Percentiles rank a stretch among this genome's conserved stretches.
Evolutionary conservation across 2,888 invertebrate genomes (phyloP).

Genomic region (Polyploca ridens): DNA sequence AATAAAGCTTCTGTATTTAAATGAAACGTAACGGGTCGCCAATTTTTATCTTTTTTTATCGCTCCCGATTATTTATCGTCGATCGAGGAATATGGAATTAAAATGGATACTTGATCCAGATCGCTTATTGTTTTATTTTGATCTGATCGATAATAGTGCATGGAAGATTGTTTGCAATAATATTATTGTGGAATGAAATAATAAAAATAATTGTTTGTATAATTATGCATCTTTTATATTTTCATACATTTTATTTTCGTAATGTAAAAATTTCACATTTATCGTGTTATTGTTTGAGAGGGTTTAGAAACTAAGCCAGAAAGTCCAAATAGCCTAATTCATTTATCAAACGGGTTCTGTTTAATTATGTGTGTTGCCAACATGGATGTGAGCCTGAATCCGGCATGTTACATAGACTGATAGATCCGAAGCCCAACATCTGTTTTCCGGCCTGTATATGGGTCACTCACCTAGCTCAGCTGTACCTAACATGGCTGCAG

Average conservation of each 20-base stretch:
- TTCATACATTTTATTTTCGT: no score
- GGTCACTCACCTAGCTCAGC: constrained; percentile 7
- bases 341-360: no score
- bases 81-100: constrained; percentile 34
- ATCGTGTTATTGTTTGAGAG: no score
- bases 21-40: constrained; percentile 58
- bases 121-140: neutral
- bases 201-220: neutral
- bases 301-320: no score
- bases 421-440: neutral
- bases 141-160: neutral
- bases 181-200: neutral
- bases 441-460: constrained; percentile 2
- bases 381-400: neutral
- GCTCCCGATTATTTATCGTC: constrained; percentile 51
- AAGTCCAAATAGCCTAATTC: no score
- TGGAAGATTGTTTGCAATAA: neutral
- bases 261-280: no score
- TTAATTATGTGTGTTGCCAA: neutral
- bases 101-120: constrained; percentile 29
- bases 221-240: no score
- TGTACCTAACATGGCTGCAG: neutral
- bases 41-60: constrained; percentile 52
- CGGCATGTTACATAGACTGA: neutral
- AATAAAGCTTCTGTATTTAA: constrained; percentile 68